These are phyloP conservation scores for Melitaea athalia DNA, from an alignment of 2,888 invertebrate species.

Conservation along the genomic window DNA sequence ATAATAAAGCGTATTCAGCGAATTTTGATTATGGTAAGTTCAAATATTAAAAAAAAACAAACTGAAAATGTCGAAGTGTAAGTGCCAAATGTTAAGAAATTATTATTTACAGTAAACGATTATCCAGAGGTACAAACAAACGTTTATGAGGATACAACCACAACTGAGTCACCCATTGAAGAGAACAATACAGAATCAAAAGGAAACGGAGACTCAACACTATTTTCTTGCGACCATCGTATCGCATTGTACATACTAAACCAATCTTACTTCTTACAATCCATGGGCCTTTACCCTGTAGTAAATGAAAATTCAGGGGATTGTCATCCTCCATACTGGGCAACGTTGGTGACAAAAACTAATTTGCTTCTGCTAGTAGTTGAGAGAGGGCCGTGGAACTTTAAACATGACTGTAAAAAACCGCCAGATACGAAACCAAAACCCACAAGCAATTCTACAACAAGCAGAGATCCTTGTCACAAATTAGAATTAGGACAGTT, in stretches of 20 bases:
- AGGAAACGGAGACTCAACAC: slow-evolving; percentile 67
- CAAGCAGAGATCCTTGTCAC: slow-evolving; percentile 86
- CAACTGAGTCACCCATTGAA: slow-evolving; percentile 21
- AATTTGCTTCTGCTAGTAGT: slow-evolving; percentile 90
- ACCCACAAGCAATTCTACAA: slow-evolving; percentile 60
- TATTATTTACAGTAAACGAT: slow-evolving; percentile 23
- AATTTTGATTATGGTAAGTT: slow-evolving; percentile 45
- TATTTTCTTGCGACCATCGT: slow-evolving; percentile 87
- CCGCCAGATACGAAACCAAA: slow-evolving; percentile 84
- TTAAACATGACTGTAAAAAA: slow-evolving; percentile 59
- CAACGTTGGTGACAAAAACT: slow-evolving; percentile 88
- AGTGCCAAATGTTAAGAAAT: neutral
- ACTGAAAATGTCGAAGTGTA: neutral
- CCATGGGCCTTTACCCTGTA: slow-evolving; percentile 57
- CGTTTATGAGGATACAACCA: slow-evolving; percentile 3
- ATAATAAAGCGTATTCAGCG: slow-evolving; percentile 50
- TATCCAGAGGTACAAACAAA: slow-evolving; percentile 16
- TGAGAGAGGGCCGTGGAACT: slow-evolving; percentile 64
- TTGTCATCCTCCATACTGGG: slow-evolving; percentile 82
- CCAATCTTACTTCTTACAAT: slow-evolving; percentile 76
- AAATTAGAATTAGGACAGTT: slow-evolving; percentile 87
- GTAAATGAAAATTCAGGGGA: slow-evolving; percentile 57
- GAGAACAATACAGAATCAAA: slow-evolving; percentile 52
- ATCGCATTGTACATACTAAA: slow-evolving; percentile 87
- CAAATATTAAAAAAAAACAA: neutral